These are phyloP conservation scores for Phocoena sinus DNA, from an alignment of 2,113 vertebrate genomes.

Conservation along the genomic window DNA sequence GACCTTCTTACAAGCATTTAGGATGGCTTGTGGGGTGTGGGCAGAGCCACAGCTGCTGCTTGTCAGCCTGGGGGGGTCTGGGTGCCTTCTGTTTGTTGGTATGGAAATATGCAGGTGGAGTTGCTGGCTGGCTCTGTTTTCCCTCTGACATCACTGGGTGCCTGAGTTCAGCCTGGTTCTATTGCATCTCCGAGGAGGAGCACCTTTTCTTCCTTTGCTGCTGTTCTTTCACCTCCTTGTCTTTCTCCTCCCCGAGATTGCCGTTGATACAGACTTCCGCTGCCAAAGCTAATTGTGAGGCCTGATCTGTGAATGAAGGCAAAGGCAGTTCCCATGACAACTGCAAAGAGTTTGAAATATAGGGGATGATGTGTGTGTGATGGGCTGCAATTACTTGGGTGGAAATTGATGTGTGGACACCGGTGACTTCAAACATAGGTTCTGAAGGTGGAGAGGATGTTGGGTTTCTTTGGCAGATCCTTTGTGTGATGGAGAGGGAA, in stretches of 20 bases:
- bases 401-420: slow-evolving; percentile 50
- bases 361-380: slow-evolving; percentile 65
- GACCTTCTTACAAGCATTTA: background rate
- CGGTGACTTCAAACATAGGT: slow-evolving; percentile 57
- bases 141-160: background rate
- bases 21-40: background rate
- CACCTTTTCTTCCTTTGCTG: background rate
- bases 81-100: background rate
- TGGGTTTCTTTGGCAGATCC: slow-evolving; percentile 53
- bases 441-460: slow-evolving; percentile 57
- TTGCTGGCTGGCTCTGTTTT: background rate
- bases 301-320: slow-evolving; percentile 64
- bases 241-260: slow-evolving; percentile 28
- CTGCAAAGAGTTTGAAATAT: slow-evolving; percentile 51
- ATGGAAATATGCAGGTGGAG: background rate
- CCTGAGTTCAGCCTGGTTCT: background rate
- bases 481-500: slow-evolving; percentile 51
- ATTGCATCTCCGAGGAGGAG: background rate
- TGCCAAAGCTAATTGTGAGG: slow-evolving; percentile 52
- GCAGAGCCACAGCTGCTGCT: background rate
- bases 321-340: slow-evolving; percentile 69
- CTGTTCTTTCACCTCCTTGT: background rate
- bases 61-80: background rate
- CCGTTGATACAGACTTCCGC: slow-evolving; percentile 68
- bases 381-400: slow-evolving; percentile 61